Evolutionary conservation across 2,113 vertebrate genomes (phyloP).

Genomic region (Spea multiplicata): DNA sequence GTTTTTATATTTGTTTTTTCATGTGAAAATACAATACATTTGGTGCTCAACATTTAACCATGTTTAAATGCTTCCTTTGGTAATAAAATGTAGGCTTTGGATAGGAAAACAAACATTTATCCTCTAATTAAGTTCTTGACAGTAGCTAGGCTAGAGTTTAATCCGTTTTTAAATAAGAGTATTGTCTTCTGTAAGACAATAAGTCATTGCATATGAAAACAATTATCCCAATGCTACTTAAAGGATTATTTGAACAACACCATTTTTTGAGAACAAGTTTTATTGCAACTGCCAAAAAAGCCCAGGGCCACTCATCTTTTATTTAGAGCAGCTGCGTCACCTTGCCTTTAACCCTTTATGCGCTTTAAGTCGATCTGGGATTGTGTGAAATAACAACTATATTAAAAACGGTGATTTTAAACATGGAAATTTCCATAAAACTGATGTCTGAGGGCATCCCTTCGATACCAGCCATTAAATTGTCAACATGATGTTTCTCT

Average conservation of each 20-base stretch:
- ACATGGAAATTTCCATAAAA: too few species aligned
- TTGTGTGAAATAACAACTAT: too few species aligned
- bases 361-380: too few species aligned
- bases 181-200: slow-evolving; percentile 26
- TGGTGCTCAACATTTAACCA: not conserved
- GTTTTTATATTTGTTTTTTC: too few species aligned
- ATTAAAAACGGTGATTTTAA: too few species aligned
- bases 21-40: not conserved
- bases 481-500: too few species aligned
- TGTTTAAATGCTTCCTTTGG: not conserved
- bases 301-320: slow-evolving; percentile 41
- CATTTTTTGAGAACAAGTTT: slow-evolving; percentile 22
- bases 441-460: too few species aligned
- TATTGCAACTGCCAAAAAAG: slow-evolving; percentile 32
- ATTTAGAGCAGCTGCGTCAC: slow-evolving; percentile 43
- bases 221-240: slow-evolving; percentile 26
- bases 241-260: slow-evolving; percentile 26
- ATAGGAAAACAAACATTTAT: slow-evolving; percentile 11
- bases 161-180: slow-evolving; percentile 5
- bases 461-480: too few species aligned
- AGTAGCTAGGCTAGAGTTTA: slow-evolving; percentile 10
- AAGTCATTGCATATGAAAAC: slow-evolving; percentile 30
- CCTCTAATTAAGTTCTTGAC: slow-evolving; percentile 19
- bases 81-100: slow-evolving; percentile 16
- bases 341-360: slow-evolving; percentile 22